Conservation (phyloP, 2,113 vertebrate species). For the Poicephalus gulielmi region DNA sequence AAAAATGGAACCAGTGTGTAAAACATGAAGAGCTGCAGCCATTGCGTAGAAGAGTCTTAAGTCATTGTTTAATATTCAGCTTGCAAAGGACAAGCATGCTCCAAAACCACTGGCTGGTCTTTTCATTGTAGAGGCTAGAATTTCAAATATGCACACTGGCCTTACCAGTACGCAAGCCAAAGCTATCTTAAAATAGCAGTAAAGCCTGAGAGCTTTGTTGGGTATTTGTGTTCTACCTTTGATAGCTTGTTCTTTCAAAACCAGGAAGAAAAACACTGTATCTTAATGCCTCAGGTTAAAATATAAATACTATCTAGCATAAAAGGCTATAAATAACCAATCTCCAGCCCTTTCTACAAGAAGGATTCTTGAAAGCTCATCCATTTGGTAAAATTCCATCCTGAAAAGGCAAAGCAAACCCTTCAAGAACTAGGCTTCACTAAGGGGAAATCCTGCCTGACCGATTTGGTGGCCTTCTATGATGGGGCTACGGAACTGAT, state of each 20-base stretch:
- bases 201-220: constrained; percentile 24
- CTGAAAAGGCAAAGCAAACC: not conserved
- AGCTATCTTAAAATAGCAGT: constrained; percentile 39
- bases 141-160: constrained; percentile 21
- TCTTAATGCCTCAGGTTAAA: constrained; percentile 32
- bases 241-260: constrained; percentile 12
- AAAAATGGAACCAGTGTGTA: constrained; percentile 42
- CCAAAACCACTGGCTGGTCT: constrained; percentile 41
- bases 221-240: constrained; percentile 8
- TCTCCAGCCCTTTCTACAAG: not conserved
- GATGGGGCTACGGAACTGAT: no score
- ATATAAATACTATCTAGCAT: constrained; percentile 35
- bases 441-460: no score
- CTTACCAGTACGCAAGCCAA: not conserved
- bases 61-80: constrained; percentile 50
- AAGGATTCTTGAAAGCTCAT: constrained; percentile 1
- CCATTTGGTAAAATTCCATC: constrained; percentile 11
- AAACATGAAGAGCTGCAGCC: constrained; percentile 39
- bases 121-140: constrained; percentile 38
- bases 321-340: constrained; percentile 20
- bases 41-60: constrained; percentile 30
- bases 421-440: not conserved
- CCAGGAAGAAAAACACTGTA: not conserved
- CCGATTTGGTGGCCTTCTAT: no score
- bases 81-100: constrained; percentile 32